Evolutionary conservation across 2,797 vertebrate genomes (phyloP), one percentile per base, ranked within the genome.

Genomic region (Xenentodon cancila): DNA sequence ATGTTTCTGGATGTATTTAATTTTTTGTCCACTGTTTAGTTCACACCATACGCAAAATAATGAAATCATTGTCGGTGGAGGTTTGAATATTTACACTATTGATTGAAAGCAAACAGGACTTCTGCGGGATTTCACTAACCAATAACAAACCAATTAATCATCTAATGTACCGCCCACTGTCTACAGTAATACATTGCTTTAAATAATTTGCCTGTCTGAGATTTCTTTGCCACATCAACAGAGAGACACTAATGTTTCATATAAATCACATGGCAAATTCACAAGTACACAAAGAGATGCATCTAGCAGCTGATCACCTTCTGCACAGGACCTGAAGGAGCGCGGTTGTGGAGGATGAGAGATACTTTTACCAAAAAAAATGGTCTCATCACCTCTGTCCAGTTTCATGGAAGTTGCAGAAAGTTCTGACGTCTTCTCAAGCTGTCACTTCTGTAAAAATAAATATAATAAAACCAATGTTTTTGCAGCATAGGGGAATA

Each of bases 341-440:
- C 75, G 77, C 79, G 73, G 74, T 40, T 74, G 75, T 44, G 44
- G 56, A 64, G 65, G 70, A 74, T 71, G 50, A 52, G 56, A 19
- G 73, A 61, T 78, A 54, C 82, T 82, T 81, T 75, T 63, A 77
- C 57, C 80, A 66, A 79, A 58, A 75, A 63, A 77, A 52, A 43
- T 74, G 67, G 69, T 69, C 52, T 70, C 11, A 0, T 8, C 54
- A 18, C 59, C 32, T 65, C 68, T 80, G 55, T 77, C 48, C 58
- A 68, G 46, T 18, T 49, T 53, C 37, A 65, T 63, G 13, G 45
- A 75, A 64, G 42, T 40, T 30, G n/a, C 32, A 16, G 30, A 56
- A 22, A 18, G 48, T 60, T 40, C 34, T 61, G 42, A n/a, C 53
- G 48, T 70, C 32, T 7, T 7, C 11, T 37, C 11, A 37, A 32